These are phyloP conservation scores for Chelmon rostratus DNA, from an alignment of 2,797 vertebrate species.

Conservation along the genomic window DNA sequence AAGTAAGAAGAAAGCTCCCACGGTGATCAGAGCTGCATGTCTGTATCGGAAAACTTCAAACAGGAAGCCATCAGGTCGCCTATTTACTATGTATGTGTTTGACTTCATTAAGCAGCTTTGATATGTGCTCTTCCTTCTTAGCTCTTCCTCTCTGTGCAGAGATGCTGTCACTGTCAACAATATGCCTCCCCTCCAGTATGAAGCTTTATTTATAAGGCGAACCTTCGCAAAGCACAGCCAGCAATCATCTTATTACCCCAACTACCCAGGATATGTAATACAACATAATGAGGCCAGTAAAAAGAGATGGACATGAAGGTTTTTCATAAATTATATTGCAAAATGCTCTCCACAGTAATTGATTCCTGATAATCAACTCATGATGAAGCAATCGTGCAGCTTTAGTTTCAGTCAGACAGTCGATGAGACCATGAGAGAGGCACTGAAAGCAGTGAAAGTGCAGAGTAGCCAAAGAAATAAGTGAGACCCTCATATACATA, in stretches of 20 bases:
- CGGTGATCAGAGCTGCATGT: constrained; percentile 19
- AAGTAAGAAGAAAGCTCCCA: neutral
- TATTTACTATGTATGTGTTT: neutral
- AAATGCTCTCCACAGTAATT: no score
- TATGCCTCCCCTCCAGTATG: neutral
- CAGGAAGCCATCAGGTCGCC: neutral
- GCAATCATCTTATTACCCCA: neutral
- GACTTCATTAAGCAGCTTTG: constrained; percentile 23
- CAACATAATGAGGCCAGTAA: neutral
- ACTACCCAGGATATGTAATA: neutral
- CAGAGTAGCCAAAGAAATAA: no score
- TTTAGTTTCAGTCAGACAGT: neutral
- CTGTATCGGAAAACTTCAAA: constrained; percentile 35
- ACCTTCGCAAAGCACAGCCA: neutral
- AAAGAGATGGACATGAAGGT: neutral
- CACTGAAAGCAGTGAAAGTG: no score
- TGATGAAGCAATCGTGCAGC: neutral
- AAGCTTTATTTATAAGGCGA: neutral
- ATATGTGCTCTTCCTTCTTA: neutral
- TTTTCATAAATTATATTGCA: neutral
- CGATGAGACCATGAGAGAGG: no score
- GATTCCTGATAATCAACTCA: neutral
- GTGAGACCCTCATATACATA: no score
- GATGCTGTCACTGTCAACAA: neutral
- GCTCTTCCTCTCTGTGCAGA: neutral